These are phyloP conservation scores for Nemapogon koenigi DNA, from an alignment of 2,888 invertebrate genomes.

Conservation along the genomic window DNA sequence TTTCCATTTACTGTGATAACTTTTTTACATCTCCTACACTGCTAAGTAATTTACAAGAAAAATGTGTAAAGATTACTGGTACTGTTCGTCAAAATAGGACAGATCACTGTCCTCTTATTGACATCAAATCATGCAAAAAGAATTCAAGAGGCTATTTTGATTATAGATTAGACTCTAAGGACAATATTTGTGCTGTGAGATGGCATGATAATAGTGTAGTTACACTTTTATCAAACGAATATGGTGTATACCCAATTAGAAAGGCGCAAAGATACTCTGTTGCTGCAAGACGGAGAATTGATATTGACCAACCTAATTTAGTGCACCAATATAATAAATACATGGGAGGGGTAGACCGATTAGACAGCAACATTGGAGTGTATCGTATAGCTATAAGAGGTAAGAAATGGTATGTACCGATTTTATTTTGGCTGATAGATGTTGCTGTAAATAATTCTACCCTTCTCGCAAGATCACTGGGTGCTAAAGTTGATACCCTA, in stretches of 20 bases:
- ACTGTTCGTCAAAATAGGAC: background rate
- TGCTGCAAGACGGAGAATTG: slow-evolving; percentile 1
- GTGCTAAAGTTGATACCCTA: slow-evolving; percentile 11
- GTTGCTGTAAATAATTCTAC: slow-evolving; percentile 16
- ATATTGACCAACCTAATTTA: slow-evolving; percentile 10
- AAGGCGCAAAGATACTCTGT: slow-evolving; percentile 14
- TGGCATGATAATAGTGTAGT: slow-evolving; percentile 17
- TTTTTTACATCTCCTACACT: background rate
- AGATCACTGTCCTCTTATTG: background rate
- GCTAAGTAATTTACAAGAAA: background rate
- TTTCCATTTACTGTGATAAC: background rate
- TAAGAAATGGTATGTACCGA: slow-evolving; percentile 16
- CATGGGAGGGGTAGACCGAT: too few species aligned
- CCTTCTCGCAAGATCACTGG: slow-evolving; percentile 11
- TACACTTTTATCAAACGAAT: slow-evolving; percentile 15
- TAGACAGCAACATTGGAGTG: slow-evolving; percentile 14
- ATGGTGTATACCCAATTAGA: slow-evolving; percentile 14
- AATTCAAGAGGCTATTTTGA: background rate
- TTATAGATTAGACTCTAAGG: background rate
- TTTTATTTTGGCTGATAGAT: slow-evolving; percentile 16
- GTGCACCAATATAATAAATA: slow-evolving; percentile 9
- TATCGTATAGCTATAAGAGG: slow-evolving; percentile 15
- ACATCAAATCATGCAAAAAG: background rate
- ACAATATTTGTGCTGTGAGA: slow-evolving; percentile 15
- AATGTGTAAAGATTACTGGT: background rate